These are phyloP conservation scores for Coryphaenoides rupestris DNA, from an alignment of 2,113 vertebrate genomes.

Conservation along the genomic window DNA sequence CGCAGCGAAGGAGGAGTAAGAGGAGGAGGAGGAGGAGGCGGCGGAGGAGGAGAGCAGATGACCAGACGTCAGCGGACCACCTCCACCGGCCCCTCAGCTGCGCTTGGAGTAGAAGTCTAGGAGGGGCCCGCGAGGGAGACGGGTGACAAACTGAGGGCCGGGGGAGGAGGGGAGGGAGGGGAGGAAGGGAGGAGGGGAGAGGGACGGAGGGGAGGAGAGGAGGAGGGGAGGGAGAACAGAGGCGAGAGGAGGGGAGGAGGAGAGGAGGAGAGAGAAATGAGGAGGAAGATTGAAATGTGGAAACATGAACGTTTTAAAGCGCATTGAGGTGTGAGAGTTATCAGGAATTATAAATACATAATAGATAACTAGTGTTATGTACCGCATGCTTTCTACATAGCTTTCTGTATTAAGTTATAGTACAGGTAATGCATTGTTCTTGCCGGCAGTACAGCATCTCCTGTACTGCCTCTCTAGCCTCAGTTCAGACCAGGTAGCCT, in stretches of 20 bases:
- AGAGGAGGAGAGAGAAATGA: slow-evolving; percentile 65
- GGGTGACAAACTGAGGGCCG: slow-evolving; percentile 62
- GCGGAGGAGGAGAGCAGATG: slow-evolving; percentile 29
- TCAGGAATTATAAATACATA: no score
- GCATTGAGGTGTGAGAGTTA: background rate
- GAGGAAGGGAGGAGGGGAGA: slow-evolving; percentile 74
- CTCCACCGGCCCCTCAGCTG: slow-evolving; percentile 79
- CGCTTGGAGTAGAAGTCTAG: slow-evolving; percentile 88
- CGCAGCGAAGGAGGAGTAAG: slow-evolving; percentile 44
- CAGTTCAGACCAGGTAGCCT: no score
- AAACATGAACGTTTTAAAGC: background rate
- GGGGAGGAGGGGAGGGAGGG: slow-evolving; percentile 52
- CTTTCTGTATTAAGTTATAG: no score
- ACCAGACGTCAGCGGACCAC: slow-evolving; percentile 46
- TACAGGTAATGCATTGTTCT: no score
- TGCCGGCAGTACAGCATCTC: no score
- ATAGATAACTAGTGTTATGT: no score
- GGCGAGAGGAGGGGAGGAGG: slow-evolving; percentile 38
- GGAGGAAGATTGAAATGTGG: slow-evolving; percentile 68
- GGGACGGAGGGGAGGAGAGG: slow-evolving; percentile 74
- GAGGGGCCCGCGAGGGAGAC: slow-evolving; percentile 92
- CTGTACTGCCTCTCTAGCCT: no score
- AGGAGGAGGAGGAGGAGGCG: slow-evolving; percentile 35
- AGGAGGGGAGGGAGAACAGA: background rate
- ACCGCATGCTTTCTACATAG: no score